These are phyloP conservation scores for Symphodus melops DNA, from an alignment of 2,113 vertebrate species.

Conservation along the genomic window DNA sequence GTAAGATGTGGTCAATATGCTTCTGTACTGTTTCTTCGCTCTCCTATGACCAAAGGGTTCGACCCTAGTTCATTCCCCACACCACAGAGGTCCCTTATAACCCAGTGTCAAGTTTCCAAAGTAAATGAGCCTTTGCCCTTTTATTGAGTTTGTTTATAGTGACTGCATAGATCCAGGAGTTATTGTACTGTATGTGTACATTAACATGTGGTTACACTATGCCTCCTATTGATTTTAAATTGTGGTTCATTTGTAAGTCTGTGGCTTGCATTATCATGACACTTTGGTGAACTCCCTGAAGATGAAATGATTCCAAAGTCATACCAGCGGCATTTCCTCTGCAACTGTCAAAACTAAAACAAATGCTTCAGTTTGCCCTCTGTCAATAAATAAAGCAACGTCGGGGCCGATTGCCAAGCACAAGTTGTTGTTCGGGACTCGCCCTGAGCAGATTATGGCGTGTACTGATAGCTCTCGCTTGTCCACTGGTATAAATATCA, in stretches of 20 bases:
- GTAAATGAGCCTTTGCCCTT: constrained; percentile 30
- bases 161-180: background rate
- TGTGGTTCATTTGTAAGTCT: constrained; percentile 49
- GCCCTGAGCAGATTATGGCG: constrained; percentile 22
- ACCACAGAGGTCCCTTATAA: constrained; percentile 44
- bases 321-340: constrained; percentile 13
- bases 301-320: constrained; percentile 29
- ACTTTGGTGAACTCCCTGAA: constrained; percentile 21
- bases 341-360: constrained; percentile 26
- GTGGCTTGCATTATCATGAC: constrained; percentile 42
- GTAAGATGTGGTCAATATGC: constrained; percentile 62
- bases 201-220: constrained; percentile 36
- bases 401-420: background rate
- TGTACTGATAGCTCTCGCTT: constrained; percentile 30
- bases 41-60: constrained; percentile 24
- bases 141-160: constrained; percentile 38
- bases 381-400: constrained; percentile 17
- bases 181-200: constrained; percentile 17
- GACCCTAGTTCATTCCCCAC: constrained; percentile 30
- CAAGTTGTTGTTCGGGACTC: constrained; percentile 16
- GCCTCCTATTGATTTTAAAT: constrained; percentile 66
- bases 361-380: constrained; percentile 27
- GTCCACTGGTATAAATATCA: constrained; percentile 42
- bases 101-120: constrained; percentile 40
- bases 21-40: constrained; percentile 26